A percentile compares a stretch with the other conserved stretches of the same genome.
phyloP scores from a whole-genome alignment of 2,888 invertebrate species.

The Stenotaenia linearis region DNA sequence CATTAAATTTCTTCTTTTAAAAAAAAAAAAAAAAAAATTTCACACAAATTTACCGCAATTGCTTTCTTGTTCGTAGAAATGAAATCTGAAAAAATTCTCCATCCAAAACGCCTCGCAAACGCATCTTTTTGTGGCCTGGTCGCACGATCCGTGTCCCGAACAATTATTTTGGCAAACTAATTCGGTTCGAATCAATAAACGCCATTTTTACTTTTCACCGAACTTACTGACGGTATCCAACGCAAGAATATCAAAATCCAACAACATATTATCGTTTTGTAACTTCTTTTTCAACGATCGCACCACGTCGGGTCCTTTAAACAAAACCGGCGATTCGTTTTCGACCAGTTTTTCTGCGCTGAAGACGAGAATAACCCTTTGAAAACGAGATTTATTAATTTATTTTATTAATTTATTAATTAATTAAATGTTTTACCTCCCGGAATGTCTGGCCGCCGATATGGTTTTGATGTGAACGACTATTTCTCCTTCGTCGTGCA shows the following conservation, averaged over 20 bases:
- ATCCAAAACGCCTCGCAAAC: constrained; percentile 96
- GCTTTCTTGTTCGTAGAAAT: constrained; percentile 62
- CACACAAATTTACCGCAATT: constrained; percentile 74
- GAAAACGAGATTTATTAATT: too few relatives aligned
- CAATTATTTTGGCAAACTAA: constrained; percentile 83
- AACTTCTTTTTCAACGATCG: constrained; percentile 62
- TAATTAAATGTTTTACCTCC: constrained; percentile 15
- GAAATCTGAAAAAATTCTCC: constrained; percentile 68
- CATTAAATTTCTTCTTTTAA: not conserved
- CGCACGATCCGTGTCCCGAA: constrained; percentile 81
- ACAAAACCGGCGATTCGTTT: constrained; percentile 41
- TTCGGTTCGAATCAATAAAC: not conserved
- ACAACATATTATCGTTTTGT: constrained; percentile 61
- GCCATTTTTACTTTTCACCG: not conserved
- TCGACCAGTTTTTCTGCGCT: constrained; percentile 40
- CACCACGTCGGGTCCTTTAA: constrained; percentile 62
- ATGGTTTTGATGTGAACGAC: constrained; percentile 33
- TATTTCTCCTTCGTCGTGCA: constrained; percentile 49
- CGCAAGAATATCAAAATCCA: constrained; percentile 66
- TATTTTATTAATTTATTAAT: constrained; percentile 27
- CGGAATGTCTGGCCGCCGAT: not conserved
- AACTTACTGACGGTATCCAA: constrained; percentile 63
- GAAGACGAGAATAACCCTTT: constrained; percentile 40
- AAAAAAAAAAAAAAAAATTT: constrained; percentile 17
- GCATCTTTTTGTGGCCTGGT: constrained; percentile 73